These are phyloP conservation scores for Caenorhabditis virilis DNA, from an alignment of 2,888 invertebrate genomes.

Conservation along the genomic window DNA sequence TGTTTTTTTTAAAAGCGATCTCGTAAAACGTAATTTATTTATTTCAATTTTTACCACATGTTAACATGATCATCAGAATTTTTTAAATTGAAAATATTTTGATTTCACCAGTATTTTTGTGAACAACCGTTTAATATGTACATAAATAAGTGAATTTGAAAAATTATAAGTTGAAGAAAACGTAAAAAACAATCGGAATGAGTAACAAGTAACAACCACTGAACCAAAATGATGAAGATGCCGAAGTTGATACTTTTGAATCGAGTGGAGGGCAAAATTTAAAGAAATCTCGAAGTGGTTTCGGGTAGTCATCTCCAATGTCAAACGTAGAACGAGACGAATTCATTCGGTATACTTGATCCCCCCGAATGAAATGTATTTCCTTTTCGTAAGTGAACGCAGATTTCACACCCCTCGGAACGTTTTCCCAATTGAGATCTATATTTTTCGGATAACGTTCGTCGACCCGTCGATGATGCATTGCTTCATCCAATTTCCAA, in stretches of 20 bases:
- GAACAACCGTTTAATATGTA: too few species aligned
- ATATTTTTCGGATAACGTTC: constrained; percentile 32
- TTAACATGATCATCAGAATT: background rate
- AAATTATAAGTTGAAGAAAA: too few species aligned
- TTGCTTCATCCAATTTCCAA: constrained; percentile 31
- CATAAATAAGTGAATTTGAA: too few species aligned
- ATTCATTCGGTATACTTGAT: constrained; percentile 37
- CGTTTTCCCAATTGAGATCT: constrained; percentile 29
- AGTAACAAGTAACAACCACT: too few species aligned
- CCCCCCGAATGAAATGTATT: constrained; percentile 19
- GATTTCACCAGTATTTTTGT: background rate
- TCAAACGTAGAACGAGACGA: constrained; percentile 26
- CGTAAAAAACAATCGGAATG: too few species aligned
- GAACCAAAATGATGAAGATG: too few species aligned
- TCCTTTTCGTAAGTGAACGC: constrained; percentile 36
- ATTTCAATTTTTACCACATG: background rate
- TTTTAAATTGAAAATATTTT: background rate
- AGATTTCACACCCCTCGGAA: constrained; percentile 23
- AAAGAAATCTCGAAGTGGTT: constrained; percentile 10
- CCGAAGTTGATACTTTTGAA: background rate
- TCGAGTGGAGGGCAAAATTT: constrained; percentile 16
- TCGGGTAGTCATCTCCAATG: constrained; percentile 21
- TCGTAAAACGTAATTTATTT: background rate
- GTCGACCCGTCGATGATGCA: constrained; percentile 25
- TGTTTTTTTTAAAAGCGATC: background rate